These are phyloP conservation scores for Mormyrus lacerda DNA, from an alignment of 2,113 vertebrate genomes.

Conservation along the genomic window DNA sequence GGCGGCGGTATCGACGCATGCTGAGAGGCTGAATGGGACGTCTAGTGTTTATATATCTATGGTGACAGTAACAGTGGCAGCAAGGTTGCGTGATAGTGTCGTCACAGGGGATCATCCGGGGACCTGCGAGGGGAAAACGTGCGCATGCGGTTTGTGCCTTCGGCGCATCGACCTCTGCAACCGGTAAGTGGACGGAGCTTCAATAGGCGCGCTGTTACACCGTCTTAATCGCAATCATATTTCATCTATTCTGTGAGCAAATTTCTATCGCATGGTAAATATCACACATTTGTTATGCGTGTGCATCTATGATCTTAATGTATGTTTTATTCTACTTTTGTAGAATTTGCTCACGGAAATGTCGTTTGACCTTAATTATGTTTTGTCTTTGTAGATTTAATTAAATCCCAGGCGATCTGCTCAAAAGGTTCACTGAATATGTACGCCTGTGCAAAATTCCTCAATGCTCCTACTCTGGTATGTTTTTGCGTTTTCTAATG, in stretches of 20 bases:
- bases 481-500: slow-evolving; percentile 39
- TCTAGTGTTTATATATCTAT: background rate
- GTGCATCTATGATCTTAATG: slow-evolving; percentile 17
- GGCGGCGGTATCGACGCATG: no score
- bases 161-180: slow-evolving; percentile 70
- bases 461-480: slow-evolving; percentile 79
- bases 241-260: slow-evolving; percentile 47
- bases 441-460: slow-evolving; percentile 87
- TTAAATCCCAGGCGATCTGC: slow-evolving; percentile 32
- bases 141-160: slow-evolving; percentile 62
- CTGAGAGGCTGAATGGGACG: no score
- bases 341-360: slow-evolving; percentile 30
- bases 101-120: slow-evolving; percentile 47
- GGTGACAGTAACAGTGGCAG: no score
- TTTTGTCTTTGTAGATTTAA: slow-evolving; percentile 51
- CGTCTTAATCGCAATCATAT: slow-evolving; percentile 39
- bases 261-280: background rate
- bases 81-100: slow-evolving; percentile 29
- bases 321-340: slow-evolving; percentile 27
- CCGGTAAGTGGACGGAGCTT: slow-evolving; percentile 59
- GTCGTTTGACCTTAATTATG: slow-evolving; percentile 65
- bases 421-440: slow-evolving; percentile 55
- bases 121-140: slow-evolving; percentile 32
- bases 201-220: slow-evolving; percentile 17
- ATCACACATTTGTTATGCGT: slow-evolving; percentile 15